Conservation (phyloP, 2,797 vertebrate genomes). For the Picus viridis region DNA sequence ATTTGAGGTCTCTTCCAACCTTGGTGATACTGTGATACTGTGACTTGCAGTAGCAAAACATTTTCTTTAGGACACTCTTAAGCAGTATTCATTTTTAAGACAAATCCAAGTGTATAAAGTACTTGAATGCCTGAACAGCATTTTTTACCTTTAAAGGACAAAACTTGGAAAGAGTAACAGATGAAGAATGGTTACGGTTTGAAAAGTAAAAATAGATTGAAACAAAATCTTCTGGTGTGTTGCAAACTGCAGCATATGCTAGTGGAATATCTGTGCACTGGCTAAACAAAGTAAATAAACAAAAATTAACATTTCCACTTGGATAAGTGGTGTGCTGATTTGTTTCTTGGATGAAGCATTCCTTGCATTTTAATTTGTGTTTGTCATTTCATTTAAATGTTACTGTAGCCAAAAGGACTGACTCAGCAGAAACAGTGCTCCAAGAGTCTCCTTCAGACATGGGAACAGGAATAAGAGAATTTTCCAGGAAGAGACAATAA, state of each 20-base stretch:
- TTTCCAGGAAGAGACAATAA: not conserved
- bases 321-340: not conserved
- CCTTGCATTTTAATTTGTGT: not conserved
- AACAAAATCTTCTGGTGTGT: not conserved
- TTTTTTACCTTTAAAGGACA: not conserved
- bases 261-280: not conserved
- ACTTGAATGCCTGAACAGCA: not conserved
- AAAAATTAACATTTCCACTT: constrained; percentile 7
- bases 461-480: not conserved
- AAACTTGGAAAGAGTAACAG: not conserved
- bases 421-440: not conserved
- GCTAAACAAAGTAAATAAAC: constrained; percentile 17
- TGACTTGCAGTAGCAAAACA: not conserved
- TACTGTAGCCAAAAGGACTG: not conserved
- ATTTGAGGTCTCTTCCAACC: no score
- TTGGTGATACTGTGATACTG: no score
- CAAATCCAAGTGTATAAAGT: not conserved
- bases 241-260: not conserved
- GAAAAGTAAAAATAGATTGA: constrained; percentile 11
- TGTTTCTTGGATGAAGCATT: not conserved
- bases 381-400: constrained; percentile 17
- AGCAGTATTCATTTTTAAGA: not conserved
- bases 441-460: not conserved
- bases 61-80: not conserved
- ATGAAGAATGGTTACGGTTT: not conserved